Evolutionary conservation across 2,797 vertebrate genomes (phyloP), one percentile per base, ranked within the genome.

Genomic region (Thamnophis elegans): DNA sequence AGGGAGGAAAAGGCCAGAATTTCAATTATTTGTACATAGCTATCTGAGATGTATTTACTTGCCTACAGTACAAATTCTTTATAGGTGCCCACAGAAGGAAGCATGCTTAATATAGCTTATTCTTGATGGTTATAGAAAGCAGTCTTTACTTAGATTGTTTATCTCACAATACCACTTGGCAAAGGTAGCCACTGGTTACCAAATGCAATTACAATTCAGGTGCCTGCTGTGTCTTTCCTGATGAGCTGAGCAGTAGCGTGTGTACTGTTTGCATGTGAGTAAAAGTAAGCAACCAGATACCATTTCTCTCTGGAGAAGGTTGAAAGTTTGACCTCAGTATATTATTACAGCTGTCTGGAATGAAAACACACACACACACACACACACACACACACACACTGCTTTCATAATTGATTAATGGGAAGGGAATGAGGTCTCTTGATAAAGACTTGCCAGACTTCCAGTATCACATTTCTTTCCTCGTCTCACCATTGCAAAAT

Each of bases 211-310:
- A 1, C 85, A 56, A 90, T 94, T 92, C 85, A 54, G 6, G 92
- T 88, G 87, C 3, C 11, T 42, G 85, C 91, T 93, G 4, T 68
- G 47, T 91, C 78, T n/a, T 8, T 95, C 59, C 26, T 91, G 85
- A 68, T 28, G 47, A 32, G n/a, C 54, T 85, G 92, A 94, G 89
- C 73, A 13, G 32, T 26, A 59, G 2, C 12, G 1, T 22, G 86
- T 58, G 10, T 47, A 82, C 32, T 47, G 36, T 47, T 42, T 82
- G 20, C 73, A 53, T 32, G 12, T 11, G 51, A 53, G 86, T 86
- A 86, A 86, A 58, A 54, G 47, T 42, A 26, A 47, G 78, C 16
- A 87, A 65, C 62, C 28, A 2, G 1, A 13, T 8, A 53, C 59
- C 3, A 93, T 58, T 91, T 93, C 58, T 73, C 11, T 93, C 54